phyloP scores from a whole-genome alignment of 1,140 invertebrate species.

The Nephotettix cincticeps region DNA sequence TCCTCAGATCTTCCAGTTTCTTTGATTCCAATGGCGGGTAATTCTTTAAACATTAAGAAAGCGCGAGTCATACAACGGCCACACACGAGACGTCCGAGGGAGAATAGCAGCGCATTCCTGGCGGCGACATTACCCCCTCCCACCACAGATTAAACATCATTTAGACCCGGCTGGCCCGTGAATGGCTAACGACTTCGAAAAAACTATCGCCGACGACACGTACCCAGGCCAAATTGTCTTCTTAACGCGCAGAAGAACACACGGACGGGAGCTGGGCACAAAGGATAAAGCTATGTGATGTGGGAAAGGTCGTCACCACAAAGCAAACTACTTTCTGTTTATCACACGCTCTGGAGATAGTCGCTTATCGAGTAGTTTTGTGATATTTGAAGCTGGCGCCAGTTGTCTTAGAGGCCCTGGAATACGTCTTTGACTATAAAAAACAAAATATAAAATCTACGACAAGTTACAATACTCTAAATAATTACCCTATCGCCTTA shows the following conservation, averaged over 20 bases:
- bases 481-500: no score
- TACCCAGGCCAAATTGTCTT: not conserved
- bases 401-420: no score
- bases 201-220: slow-evolving; percentile 4
- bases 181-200: slow-evolving; percentile 11
- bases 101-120: not conserved
- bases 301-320: no score
- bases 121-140: slow-evolving; percentile 19
- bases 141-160: slow-evolving; percentile 23
- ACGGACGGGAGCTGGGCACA: no score
- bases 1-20: slow-evolving; percentile 12
- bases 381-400: no score
- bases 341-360: no score
- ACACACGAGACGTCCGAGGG: not conserved
- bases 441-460: no score
- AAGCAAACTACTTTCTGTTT: no score
- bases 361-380: no score
- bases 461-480: no score
- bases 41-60: slow-evolving; percentile 26
- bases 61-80: slow-evolving; percentile 25
- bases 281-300: no score
- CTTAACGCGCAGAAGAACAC: not conserved
- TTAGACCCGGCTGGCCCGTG: not conserved
- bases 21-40: slow-evolving; percentile 22
- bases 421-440: no score